phyloP scores from a whole-genome alignment of 1,140 invertebrate species.

The Calliphora vicina region DNA sequence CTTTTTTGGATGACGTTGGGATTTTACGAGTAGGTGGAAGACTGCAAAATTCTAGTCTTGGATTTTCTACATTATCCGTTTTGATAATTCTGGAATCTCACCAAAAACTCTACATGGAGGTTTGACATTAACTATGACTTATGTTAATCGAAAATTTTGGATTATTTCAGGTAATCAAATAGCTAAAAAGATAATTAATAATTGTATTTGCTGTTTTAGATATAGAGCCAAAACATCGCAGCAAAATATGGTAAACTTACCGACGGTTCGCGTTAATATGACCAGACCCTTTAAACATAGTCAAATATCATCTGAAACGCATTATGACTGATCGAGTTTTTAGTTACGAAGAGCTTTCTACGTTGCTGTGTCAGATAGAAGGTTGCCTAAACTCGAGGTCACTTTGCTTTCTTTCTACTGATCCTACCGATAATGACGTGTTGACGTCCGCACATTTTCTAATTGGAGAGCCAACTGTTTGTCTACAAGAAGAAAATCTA shows the following conservation, averaged over 20 bases:
- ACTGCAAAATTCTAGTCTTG: conserved; percentile 38
- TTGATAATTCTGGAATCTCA: conserved; percentile 40
- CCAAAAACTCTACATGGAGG: conserved; percentile 45
- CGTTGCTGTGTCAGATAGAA: conserved; percentile 45
- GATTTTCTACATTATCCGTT: not conserved
- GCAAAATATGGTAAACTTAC: conserved; percentile 59
- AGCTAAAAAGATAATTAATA: conserved; percentile 39
- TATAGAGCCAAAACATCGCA: conserved; percentile 7
- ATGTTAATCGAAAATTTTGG: conserved; percentile 27
- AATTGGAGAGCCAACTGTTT: not conserved
- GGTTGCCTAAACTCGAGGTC: conserved; percentile 38
- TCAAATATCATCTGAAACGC: conserved; percentile 30
- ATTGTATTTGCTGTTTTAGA: conserved; percentile 45
- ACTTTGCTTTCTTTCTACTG: not conserved
- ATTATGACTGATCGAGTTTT: conserved; percentile 12
- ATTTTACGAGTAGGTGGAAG: conserved; percentile 48
- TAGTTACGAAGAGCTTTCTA: conserved; percentile 24
- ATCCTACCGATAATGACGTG: not conserved
- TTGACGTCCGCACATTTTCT: conserved; percentile 30
- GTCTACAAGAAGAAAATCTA: not conserved
- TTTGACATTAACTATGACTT: conserved; percentile 34
- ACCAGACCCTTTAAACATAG: too few relatives aligned
- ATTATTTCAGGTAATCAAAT: conserved; percentile 45
- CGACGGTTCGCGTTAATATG: conserved; percentile 25
- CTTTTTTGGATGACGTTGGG: conserved; percentile 43